Percentiles rank a stretch among this genome's conserved stretches.
phyloP scores from a whole-genome alignment of 1,140 invertebrate species.

The Drosophila burlai region DNA sequence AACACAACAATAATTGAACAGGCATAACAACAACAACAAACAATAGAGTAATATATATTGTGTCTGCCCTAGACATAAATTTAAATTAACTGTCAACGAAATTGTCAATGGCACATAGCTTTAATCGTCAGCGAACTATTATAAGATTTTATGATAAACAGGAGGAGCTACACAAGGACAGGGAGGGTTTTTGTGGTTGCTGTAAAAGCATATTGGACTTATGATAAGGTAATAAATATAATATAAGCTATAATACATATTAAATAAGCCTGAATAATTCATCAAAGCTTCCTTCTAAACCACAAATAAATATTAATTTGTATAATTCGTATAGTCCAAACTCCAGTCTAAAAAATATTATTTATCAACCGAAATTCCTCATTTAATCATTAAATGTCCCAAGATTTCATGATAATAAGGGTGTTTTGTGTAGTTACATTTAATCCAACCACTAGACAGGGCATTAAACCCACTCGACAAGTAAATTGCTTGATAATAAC shows the following conservation, averaged over 20 bases:
- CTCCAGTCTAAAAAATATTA: background rate
- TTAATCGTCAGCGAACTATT: constrained; percentile 52
- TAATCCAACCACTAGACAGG: constrained; percentile 46
- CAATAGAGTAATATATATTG: constrained; percentile 66
- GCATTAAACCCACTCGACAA: constrained; percentile 57
- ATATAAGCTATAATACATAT: background rate
- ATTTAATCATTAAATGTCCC: background rate
- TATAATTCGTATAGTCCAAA: too few relatives aligned
- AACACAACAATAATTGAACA: constrained; percentile 57
- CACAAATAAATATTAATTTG: too few relatives aligned
- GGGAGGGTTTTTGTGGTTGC: background rate
- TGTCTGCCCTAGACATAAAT: constrained; percentile 77
- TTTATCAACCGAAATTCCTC: background rate
- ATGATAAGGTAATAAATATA: background rate
- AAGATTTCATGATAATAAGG: background rate
- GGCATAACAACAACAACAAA: constrained; percentile 1
- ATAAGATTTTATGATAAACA: constrained; percentile 33
- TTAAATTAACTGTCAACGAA: constrained; percentile 76
- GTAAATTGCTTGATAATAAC: constrained; percentile 68
- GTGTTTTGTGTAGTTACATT: background rate
- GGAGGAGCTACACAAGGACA: constrained; percentile 9
- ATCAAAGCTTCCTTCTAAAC: too few relatives aligned
- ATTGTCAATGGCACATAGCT: constrained; percentile 66
- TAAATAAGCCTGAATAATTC: too few relatives aligned
- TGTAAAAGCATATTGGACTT: background rate